A percentile compares a stretch with the other conserved stretches of the same genome.
Conservation (phyloP, 2,888 invertebrate genomes). For the Andrena haemorrhoa region DNA sequence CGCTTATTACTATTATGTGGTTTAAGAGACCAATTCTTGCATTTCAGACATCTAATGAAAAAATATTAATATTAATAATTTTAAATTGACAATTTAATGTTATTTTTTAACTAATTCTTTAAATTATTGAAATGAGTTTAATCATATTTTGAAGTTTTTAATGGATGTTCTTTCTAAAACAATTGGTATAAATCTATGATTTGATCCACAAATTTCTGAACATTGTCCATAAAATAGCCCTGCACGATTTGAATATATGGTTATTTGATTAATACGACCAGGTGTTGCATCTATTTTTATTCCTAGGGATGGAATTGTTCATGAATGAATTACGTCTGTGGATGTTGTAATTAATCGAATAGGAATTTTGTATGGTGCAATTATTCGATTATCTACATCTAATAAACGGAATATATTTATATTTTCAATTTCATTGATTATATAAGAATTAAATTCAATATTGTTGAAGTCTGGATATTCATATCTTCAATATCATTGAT, state of each 20-base stretch:
- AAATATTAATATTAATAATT: too few species aligned
- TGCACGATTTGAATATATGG: constrained; percentile 86
- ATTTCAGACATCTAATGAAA: too few species aligned
- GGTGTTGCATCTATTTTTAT: constrained; percentile 89
- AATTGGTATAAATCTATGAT: constrained; percentile 93
- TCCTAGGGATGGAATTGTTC: constrained; percentile 88
- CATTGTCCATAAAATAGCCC: constrained; percentile 91
- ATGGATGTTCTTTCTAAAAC: constrained; percentile 85
- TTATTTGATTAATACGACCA: constrained; percentile 89
- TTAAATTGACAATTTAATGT: too few species aligned
- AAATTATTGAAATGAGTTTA: too few species aligned
- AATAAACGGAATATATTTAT: constrained; percentile 15
- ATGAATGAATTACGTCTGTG: constrained; percentile 89
- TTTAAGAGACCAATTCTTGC: too few species aligned
- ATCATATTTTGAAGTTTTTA: too few species aligned
- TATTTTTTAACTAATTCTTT: too few species aligned
- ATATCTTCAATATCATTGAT: constrained; percentile 44
- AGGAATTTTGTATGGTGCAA: constrained; percentile 50
- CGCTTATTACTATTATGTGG: too few species aligned
- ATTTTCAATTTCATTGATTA: neutral
- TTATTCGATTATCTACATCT: constrained; percentile 60
- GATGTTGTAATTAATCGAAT: constrained; percentile 86
- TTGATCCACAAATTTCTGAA: constrained; percentile 93
- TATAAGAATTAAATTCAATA: constrained; percentile 1
- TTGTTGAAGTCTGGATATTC: constrained; percentile 9